Base-by-base conservation (phyloP, 2,888 invertebrate species). In the Drosophila paranaensis region DNA sequence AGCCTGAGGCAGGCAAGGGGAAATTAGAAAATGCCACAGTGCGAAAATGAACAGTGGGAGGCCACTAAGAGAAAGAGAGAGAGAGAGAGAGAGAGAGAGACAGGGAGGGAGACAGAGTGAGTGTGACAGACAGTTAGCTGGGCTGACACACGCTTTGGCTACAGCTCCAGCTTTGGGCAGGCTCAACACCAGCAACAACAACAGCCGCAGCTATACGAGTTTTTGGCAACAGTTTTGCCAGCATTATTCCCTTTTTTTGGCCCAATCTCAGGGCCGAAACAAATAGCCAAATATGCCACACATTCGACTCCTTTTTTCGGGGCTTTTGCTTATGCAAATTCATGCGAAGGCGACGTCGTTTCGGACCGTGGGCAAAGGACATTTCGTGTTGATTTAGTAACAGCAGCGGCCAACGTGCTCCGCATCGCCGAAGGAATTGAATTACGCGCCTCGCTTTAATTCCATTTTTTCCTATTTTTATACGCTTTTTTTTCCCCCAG, bases 21-120 rank as follows among this genome's bases (percentile, higher is more conserved):
- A 85, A 84, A 88, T 85, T 85, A 89, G 84, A 89, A 88, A 84
- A 89, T 79, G 77, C 84, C 87, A 86, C 68, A 77, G 77, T 75
- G 74, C 50, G 65, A 71, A 71, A 72, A 63, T 62, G 65, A 43
- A 30, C 64, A 45, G 43, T 35, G 11, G 54, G 54, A 39, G 39
- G 25, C n/a, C 11, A 6, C 1, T 27, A 14, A 48, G 30, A 45
- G 13, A 25, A 33, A 6, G 35, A 50, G 14, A 20, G 16, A n/a
- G 48, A 46, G 14, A 20, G 13, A 25, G 48, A 6, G 46, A 30
- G n/a, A 30, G 16, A 50, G 8, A 25, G 20, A 16, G n/a, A 20
- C 11, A n/a, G 14, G 13, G 30, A 2, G 20, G 20, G 20, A 20
- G 20, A 20, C 20, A 20, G 20, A 30, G 35, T 20, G 16, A 50